Evolutionary conservation across 2,888 invertebrate species (phyloP), one percentile per base, ranked within the genome.

Genomic region (Phymatocera aterrima): DNA sequence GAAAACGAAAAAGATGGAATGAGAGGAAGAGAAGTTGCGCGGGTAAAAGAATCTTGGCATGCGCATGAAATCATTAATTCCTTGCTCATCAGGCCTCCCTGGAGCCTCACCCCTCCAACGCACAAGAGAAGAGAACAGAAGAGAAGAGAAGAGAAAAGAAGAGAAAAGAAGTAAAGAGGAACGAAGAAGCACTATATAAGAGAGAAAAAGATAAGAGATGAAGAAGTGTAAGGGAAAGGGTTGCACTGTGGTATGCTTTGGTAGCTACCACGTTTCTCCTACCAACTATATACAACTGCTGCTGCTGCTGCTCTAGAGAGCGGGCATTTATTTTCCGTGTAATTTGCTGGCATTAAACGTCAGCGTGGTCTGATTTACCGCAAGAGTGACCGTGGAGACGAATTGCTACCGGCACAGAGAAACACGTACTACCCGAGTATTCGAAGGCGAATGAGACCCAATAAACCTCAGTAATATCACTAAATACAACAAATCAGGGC

Each of bases 341-440:
- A 89, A 89, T 89, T 89, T 88, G 89, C 88, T 84, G 88, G 88
- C 83, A 88, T 89, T 89, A 88, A 89, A 89, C 87, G 89, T 89
- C 89, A 87, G 85, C 83, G 83, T 84, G 85, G 86, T 82, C 88
- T 89, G 89, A 90, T 90, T 89, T 90, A 89, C 86, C 86, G 86
- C 85, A 84, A 85, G 84, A 85, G 84, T 83, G 85, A 86, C 85
- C 85, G 84, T 85, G 85, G 80, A 82, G 85, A 87, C 85, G 86
- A 88, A 88, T 88, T 85, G 88, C 88, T 88, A 89, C 89, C 82
- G 87, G 87, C 84, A 80, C 85, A 83, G 82, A 82, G 84, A 83
- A 85, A 88, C 86, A 85, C 86, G 87, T 87, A 87, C 74, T 72
- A 8, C 80, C 81, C 79, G 74, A 48, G 64, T 65, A 74, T 77